phyloP scores from a whole-genome alignment of 2,888 invertebrate genomes.

The Chesias legatella region DNA sequence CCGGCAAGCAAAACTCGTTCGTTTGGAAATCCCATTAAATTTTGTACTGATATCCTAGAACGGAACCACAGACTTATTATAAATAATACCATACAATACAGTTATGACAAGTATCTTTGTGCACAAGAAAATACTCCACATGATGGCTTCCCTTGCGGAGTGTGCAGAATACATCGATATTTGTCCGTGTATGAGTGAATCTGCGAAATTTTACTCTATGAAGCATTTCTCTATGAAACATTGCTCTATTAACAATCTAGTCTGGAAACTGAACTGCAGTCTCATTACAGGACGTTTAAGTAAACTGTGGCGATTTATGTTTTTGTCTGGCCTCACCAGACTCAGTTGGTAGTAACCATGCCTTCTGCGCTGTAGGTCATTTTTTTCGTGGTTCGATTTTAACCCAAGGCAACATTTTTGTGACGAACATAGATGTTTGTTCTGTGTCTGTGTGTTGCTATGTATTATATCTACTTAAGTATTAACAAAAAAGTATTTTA shows the following conservation, averaged over 20 bases:
- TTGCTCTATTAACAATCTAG: constrained; percentile 13
- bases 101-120: too few species aligned
- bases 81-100: too few species aligned
- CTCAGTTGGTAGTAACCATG: too few species aligned
- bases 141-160: constrained; percentile 23
- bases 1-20: constrained; percentile 47
- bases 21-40: constrained; percentile 68
- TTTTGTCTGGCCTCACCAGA: too few species aligned
- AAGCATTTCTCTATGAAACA: constrained; percentile 26
- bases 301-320: too few species aligned
- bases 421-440: too few species aligned
- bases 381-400: too few species aligned
- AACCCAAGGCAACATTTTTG: too few species aligned
- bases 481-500: too few species aligned
- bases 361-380: too few species aligned
- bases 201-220: constrained; percentile 28
- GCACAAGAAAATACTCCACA: constrained; percentile 26
- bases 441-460: too few species aligned
- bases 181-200: constrained; percentile 26
- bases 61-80: constrained; percentile 24
- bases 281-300: constrained; percentile 17
- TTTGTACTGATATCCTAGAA: constrained; percentile 45
- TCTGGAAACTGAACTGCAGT: constrained; percentile 13
- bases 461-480: too few species aligned
- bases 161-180: constrained; percentile 22